phyloP scores from a whole-genome alignment of 2,113 vertebrate species.

The Mastomys natalensis region DNA sequence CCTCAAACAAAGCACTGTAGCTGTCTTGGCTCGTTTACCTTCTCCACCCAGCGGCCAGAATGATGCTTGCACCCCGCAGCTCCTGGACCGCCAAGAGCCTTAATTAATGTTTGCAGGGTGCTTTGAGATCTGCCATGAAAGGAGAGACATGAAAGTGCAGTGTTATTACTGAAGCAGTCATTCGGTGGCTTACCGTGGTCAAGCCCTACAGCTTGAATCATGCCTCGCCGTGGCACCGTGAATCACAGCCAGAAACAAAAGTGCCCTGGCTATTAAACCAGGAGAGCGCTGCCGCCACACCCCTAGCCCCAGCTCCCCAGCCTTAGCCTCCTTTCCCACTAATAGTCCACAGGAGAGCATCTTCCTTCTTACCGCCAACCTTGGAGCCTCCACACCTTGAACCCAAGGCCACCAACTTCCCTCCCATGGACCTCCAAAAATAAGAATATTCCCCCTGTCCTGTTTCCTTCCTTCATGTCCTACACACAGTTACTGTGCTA shows the following conservation, averaged over 20 bases:
- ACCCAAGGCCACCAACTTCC: neutral
- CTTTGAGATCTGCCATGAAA: conserved; percentile 75
- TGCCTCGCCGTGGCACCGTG: neutral
- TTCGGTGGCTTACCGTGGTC: conserved; percentile 28
- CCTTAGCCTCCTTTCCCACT: neutral
- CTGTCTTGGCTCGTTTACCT: conserved; percentile 51
- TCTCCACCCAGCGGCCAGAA: conserved; percentile 51
- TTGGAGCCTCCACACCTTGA: neutral
- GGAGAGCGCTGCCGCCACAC: neutral
- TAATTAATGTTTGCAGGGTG: conserved; percentile 76
- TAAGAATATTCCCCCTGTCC: neutral
- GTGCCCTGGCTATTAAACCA: neutral
- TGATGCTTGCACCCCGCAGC: conserved; percentile 61
- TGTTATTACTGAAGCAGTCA: conserved; percentile 73
- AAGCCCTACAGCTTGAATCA: conserved; percentile 70
- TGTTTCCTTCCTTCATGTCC: neutral
- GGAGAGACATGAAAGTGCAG: conserved; percentile 63
- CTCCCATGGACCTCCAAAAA: neutral
- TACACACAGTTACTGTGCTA: neutral
- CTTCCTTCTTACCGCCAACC: neutral
- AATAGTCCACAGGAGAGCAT: neutral
- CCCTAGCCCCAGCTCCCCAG: neutral
- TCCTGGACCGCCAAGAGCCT: conserved; percentile 10
- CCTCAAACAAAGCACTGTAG: neutral
- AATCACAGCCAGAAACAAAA: conserved; percentile 58